Percentiles rank a stretch among this genome's conserved stretches.
These are phyloP conservation scores for Rotaria socialis DNA, from an alignment of 2,888 invertebrate species.

Conservation along the genomic window DNA sequence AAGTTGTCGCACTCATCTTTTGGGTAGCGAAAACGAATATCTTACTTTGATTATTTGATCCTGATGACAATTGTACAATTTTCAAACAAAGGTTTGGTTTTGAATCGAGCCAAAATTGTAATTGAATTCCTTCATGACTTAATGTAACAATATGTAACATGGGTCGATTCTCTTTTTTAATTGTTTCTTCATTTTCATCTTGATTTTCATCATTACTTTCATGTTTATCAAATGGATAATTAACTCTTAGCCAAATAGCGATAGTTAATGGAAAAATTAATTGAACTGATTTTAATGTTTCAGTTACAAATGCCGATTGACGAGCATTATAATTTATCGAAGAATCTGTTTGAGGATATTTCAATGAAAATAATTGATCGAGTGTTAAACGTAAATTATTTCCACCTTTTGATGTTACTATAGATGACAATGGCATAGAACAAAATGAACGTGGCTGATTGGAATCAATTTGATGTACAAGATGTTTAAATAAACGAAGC, in stretches of 20 bases:
- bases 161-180: not conserved
- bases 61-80: not conserved
- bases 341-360: not conserved
- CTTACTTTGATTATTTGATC: not conserved
- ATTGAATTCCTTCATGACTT: constrained; percentile 15
- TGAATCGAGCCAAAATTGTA: constrained; percentile 34
- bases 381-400: not conserved
- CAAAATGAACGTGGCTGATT: constrained; percentile 31
- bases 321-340: not conserved
- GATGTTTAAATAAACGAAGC: constrained; percentile 11
- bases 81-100: constrained; percentile 1
- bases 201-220: not conserved
- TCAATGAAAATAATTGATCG: not conserved
- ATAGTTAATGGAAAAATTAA: constrained; percentile 13
- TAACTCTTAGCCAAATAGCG: constrained; percentile 8
- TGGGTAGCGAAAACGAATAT: not conserved
- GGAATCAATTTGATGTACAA: not conserved
- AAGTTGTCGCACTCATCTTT: too few relatives aligned
- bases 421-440: not conserved
- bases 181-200: not conserved
- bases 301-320: not conserved
- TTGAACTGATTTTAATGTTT: constrained; percentile 1
- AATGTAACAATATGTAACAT: constrained; percentile 27
- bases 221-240: constrained; percentile 23
- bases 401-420: not conserved